Evolutionary conservation across 2,113 vertebrate genomes (phyloP).

Genomic region (Nothobranchius kuhntae): DNA sequence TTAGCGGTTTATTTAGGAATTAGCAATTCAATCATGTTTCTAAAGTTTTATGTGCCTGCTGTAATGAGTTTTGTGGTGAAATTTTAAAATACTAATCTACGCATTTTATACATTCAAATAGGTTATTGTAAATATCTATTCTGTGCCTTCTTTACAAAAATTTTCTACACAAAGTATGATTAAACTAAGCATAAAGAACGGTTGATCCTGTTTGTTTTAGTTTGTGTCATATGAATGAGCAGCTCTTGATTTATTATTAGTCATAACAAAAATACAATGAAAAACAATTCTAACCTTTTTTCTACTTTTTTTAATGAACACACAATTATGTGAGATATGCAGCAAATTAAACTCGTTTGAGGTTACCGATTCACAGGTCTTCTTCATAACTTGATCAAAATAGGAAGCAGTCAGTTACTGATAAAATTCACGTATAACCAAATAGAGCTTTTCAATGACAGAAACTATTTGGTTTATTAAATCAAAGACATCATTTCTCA

Average conservation of each 20-base stretch:
- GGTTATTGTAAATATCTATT: neutral
- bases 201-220: neutral
- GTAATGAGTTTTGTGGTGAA: neutral
- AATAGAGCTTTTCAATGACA: constrained; percentile 10
- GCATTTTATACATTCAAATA: neutral
- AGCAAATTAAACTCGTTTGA: constrained; percentile 4
- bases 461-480: constrained; percentile 17
- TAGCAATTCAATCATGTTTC: no score
- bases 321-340: neutral
- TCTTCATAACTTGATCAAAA: neutral
- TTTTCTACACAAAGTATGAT: neutral
- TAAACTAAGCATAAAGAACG: neutral
- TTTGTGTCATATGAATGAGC: neutral
- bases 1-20: no score
- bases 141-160: neutral
- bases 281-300: constrained; percentile 1
- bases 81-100: neutral
- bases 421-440: neutral
- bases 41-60: no score
- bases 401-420: neutral
- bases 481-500: neutral
- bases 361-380: constrained; percentile 20
- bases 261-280: neutral
- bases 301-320: neutral
- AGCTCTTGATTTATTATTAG: constrained; percentile 1